Percentiles rank a stretch among this genome's conserved stretches.
Evolutionary conservation across 2,888 invertebrate species (phyloP).

Genomic region (Alloplasta piceator): DNA sequence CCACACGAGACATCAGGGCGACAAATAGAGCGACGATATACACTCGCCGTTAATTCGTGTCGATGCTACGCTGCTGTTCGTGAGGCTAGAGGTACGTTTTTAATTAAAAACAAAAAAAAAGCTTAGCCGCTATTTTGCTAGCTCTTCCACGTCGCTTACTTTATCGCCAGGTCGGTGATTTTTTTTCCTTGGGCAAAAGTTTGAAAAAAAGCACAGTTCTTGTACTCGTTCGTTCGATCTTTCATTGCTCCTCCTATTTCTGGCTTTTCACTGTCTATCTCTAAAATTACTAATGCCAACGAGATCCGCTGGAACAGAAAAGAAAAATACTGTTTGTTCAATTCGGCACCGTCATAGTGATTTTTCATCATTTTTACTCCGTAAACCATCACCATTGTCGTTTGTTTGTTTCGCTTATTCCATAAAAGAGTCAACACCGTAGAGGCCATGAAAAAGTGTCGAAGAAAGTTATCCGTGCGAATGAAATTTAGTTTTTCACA

Average conservation of each 20-base stretch:
- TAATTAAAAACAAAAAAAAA: conserved; percentile 64
- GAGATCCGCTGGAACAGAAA: conserved; percentile 29
- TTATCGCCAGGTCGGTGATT: conserved; percentile 39
- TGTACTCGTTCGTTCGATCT: conserved; percentile 57
- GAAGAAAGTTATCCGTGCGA: conserved; percentile 2
- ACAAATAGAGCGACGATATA: conserved; percentile 77
- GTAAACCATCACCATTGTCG: conserved; percentile 31
- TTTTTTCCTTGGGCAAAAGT: conserved; percentile 18
- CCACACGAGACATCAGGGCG: conserved; percentile 79
- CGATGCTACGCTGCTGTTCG: conserved; percentile 79
- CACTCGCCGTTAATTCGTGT: conserved; percentile 76
- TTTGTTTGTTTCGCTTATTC: conserved; percentile 42
- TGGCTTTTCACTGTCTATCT: conserved; percentile 16
- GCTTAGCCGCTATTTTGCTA: conserved; percentile 78
- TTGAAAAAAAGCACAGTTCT: conserved; percentile 46
- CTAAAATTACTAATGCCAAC: conserved; percentile 45
- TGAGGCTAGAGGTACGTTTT: conserved; percentile 81
- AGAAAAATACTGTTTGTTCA: conserved; percentile 11
- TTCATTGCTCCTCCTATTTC: conserved; percentile 55
- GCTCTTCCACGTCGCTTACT: conserved; percentile 44
- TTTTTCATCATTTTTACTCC: conserved; percentile 16
- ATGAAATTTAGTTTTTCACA: conserved; percentile 14
- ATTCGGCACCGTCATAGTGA: conserved; percentile 42
- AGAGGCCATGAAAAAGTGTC: not conserved
- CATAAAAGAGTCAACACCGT: not conserved